Base-by-base conservation (phyloP, 1,140 invertebrate genomes). In the Acromyrmex charruanus region DNA sequence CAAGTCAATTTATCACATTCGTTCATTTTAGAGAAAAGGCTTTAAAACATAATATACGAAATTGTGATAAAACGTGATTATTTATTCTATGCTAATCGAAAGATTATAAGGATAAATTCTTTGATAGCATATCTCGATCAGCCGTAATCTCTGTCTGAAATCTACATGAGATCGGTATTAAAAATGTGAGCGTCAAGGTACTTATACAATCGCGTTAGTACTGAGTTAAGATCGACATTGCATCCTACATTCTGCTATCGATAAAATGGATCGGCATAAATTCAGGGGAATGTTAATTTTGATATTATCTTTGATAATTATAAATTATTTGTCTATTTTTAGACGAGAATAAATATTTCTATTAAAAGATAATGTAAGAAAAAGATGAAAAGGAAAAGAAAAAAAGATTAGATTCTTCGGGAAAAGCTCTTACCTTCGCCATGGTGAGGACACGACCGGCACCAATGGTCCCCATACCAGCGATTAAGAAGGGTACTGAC, bases 401-500 rank as follows among this genome's bases (percentile, higher is more conserved):
- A 14, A 28, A 25, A 7, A 65, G 25, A 35, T 31, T 9, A 44
- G 0, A 25, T 68, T 51, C 2, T 55, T 69, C 4, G 9, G 12
- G 12, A 35, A 51, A 10, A 16, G 44, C 0, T 6, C 94, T 96
- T 95, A 98, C 98, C 96, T 98, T 97, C 39, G 99, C 98, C 85
- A 96, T 96, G 58, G 98, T 98, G 0, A 99, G 95, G 0, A 99
- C 97, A 49, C 99, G 96, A 49, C 98, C 98, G 91, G 98, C 98
- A 4, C 98, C 98, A 69, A 99, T 99, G 89, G 98, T 99, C 6
- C 99, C 99, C 90, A 99, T 96, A 58, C 99, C 99, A 66, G 99
- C 99, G 61, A 99, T 97, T 92, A 99, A 97, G 95, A 99, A 99
- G 2, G 99, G 99, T 82, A 99, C 97, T n/a, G 98, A 97, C 0